phyloP scores from a whole-genome alignment of 2,797 vertebrate genomes.

The Cossypha niveicapilla region DNA sequence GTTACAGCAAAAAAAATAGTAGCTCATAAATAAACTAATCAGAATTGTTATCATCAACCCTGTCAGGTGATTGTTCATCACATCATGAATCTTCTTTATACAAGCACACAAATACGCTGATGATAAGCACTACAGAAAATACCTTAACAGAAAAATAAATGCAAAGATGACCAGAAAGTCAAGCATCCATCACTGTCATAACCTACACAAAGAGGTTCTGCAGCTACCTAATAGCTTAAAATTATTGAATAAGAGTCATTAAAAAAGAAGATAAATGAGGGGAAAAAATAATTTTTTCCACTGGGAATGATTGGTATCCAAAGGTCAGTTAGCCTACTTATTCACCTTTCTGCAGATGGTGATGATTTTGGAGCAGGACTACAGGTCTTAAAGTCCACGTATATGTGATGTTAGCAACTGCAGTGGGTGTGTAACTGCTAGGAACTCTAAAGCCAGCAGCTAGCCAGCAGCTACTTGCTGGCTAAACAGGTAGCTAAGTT shows the following conservation, averaged over 20 bases:
- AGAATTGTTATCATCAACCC: neutral
- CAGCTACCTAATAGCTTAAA: neutral
- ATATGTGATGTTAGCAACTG: neutral
- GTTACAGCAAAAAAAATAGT: neutral
- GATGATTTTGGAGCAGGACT: neutral
- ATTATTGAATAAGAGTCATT: neutral
- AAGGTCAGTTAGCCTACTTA: neutral
- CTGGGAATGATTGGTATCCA: neutral
- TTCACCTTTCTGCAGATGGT: neutral
- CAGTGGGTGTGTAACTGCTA: neutral
- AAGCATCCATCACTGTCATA: neutral
- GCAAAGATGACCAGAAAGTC: neutral
- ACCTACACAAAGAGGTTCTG: neutral
- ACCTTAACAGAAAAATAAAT: neutral
- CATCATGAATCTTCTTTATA: neutral
- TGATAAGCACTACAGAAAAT: neutral
- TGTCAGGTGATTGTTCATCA: neutral
- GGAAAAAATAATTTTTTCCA: accelerated
- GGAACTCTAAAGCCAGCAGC: neutral
- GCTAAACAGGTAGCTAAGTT: neutral
- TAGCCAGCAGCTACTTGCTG: neutral
- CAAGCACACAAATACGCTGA: neutral
- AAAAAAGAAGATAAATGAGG: neutral
- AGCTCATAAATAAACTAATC: neutral
- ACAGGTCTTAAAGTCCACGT: neutral